These are phyloP conservation scores for Phylloscopus whistleri DNA, from an alignment of 2,113 vertebrate genomes.

Conservation along the genomic window DNA sequence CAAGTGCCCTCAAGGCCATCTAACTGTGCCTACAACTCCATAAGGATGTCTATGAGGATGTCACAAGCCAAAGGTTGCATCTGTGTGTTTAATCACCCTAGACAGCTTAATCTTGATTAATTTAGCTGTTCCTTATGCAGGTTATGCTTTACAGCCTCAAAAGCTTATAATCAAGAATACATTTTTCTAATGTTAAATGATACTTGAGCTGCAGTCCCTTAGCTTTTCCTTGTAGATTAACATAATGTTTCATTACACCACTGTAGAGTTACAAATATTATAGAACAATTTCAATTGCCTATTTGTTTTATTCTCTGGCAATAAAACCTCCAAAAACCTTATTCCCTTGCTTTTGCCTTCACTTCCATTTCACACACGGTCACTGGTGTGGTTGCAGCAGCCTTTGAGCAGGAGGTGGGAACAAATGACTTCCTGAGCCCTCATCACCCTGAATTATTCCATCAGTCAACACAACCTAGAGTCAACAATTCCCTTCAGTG, in stretches of 20 bases:
- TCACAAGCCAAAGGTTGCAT: not conserved
- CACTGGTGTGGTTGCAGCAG: not conserved
- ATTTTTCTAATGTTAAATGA: not conserved
- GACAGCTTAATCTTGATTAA: not conserved
- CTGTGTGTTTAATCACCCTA: not conserved
- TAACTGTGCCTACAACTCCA: not conserved
- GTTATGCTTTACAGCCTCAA: not conserved
- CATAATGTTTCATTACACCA: not conserved
- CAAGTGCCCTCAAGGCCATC: not conserved
- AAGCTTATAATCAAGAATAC: not conserved
- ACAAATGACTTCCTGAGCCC: not conserved
- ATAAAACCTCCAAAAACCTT: not conserved
- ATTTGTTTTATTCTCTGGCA: not conserved
- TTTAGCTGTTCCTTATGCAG: not conserved
- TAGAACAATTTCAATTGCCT: not conserved
- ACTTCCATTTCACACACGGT: not conserved
- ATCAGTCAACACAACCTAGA: not conserved
- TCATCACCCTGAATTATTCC: not conserved
- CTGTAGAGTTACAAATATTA: not conserved
- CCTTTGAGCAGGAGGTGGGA: not conserved
- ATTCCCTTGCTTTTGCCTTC: not conserved
- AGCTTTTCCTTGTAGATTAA: not conserved
- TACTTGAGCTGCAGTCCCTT: not conserved
- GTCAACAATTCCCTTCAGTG: not conserved
- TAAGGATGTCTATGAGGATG: fast-evolving